phyloP scores from a whole-genome alignment of 2,888 invertebrate species.

The Hydrotaea diabolus region DNA sequence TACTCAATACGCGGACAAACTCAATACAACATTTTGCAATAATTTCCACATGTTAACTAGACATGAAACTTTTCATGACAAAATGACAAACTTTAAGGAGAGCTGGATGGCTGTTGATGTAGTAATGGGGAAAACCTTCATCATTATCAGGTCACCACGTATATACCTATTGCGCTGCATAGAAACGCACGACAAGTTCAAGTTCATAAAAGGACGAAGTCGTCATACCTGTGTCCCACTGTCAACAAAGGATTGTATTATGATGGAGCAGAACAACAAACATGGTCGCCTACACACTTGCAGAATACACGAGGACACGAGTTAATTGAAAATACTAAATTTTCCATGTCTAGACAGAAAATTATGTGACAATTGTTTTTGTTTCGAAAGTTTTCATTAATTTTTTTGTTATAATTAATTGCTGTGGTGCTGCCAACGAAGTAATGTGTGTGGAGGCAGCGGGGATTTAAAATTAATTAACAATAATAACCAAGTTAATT shows the following conservation, averaged over 20 bases:
- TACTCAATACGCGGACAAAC: no score
- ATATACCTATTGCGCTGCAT: no score
- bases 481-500: slow-evolving; percentile 38
- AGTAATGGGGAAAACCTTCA: no score
- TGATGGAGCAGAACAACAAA: neutral
- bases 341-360: slow-evolving; percentile 80
- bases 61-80: no score
- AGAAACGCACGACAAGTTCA: slow-evolving; percentile 22
- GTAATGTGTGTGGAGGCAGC: neutral
- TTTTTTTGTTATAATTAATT: slow-evolving; percentile 64
- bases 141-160: no score
- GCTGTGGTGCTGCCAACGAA: slow-evolving; percentile 24
- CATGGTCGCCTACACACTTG: neutral
- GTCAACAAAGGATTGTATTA: slow-evolving; percentile 35
- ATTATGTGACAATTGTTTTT: slow-evolving; percentile 79
- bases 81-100: no score
- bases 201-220: neutral
- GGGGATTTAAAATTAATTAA: slow-evolving; percentile 31
- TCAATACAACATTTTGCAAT: no score
- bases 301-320: slow-evolving; percentile 45
- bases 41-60: no score
- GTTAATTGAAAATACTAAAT: slow-evolving; percentile 80
- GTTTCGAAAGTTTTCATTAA: slow-evolving; percentile 63
- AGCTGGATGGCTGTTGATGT: no score
- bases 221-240: neutral